Evolutionary conservation across 2,113 vertebrate species (phyloP).

Genomic region (Colossoma macropomum): DNA sequence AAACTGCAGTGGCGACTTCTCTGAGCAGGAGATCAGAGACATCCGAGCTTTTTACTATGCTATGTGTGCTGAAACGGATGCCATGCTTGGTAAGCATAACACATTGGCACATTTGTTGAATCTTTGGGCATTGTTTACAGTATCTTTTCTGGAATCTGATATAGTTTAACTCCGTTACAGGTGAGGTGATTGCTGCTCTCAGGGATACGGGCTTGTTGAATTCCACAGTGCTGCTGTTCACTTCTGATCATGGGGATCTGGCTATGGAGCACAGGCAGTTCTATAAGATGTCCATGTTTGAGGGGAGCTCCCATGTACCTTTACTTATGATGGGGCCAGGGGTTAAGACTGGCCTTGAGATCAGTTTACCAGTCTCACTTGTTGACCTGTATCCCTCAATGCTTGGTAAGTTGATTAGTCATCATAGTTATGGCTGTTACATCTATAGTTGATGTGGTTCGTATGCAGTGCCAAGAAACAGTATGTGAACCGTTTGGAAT

Average conservation of each 20-base stretch:
- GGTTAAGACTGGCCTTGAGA: conserved; percentile 74
- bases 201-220: conserved; percentile 78
- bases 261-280: conserved; percentile 98
- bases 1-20: conserved; percentile 92
- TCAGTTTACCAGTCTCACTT: conserved; percentile 85
- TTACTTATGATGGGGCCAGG: conserved; percentile 88
- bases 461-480: background rate
- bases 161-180: conserved; percentile 67
- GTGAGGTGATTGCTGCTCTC: conserved; percentile 86
- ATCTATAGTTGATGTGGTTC: background rate
- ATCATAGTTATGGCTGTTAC: background rate
- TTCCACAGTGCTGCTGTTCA: conserved; percentile 88
- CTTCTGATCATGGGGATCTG: conserved; percentile 92
- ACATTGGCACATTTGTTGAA: background rate
- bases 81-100: conserved; percentile 88
- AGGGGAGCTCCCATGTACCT: conserved; percentile 92
- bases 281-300: conserved; percentile 99
- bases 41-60: conserved; percentile 94
- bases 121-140: background rate
- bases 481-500: no score
- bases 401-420: conserved; percentile 80
- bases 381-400: conserved; percentile 95
- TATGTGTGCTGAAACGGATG: conserved; percentile 96
- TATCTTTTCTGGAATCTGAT: background rate
- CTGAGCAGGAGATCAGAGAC: conserved; percentile 83